Percentiles rank a stretch among this genome's conserved stretches.
Conservation (phyloP, 30 jellyfish, hydroid and myxozoan genomes). For the Cassiopea xamachana region DNA sequence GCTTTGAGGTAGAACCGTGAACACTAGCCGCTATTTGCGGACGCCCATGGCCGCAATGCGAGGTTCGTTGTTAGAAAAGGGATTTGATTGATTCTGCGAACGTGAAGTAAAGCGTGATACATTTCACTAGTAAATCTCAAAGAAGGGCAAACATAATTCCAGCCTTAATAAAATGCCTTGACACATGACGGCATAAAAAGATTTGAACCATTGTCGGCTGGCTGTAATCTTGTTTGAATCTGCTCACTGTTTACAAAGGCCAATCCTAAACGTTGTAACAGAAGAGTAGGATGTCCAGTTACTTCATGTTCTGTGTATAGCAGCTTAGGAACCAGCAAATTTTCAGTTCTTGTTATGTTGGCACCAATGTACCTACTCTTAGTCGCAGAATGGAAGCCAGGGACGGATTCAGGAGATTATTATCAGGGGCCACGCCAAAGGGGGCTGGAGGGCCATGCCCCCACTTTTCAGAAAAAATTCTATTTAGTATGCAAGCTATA, state of each 20-base stretch:
- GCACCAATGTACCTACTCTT: too few relatives aligned
- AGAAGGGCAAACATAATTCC: neutral
- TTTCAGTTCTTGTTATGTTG: neutral
- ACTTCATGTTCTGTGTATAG: neutral
- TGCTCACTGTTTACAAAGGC: neutral
- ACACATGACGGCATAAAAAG: neutral
- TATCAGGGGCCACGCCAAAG: too few relatives aligned
- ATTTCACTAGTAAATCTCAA: neutral
- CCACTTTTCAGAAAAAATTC: too few relatives aligned
- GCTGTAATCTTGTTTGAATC: neutral
- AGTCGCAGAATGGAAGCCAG: too few relatives aligned
- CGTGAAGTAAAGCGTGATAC: neutral
- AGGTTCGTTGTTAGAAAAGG: neutral
- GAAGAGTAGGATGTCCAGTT: neutral
- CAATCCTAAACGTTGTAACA: neutral
- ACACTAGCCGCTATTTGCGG: neutral
- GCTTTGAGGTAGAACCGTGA: neutral
- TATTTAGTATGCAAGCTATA: too few relatives aligned
- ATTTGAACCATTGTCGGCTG: neutral
- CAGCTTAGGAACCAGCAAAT: neutral
- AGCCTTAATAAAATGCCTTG: neutral
- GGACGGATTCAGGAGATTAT: too few relatives aligned
- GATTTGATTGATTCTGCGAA: too few relatives aligned
- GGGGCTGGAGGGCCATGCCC: too few relatives aligned
- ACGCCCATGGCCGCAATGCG: slow-evolving; percentile 7